A percentile compares a stretch with the other conserved stretches of the same genome.
Evolutionary conservation across 2,113 vertebrate genomes (phyloP).

Genomic region (Megaceryle maxima): DNA sequence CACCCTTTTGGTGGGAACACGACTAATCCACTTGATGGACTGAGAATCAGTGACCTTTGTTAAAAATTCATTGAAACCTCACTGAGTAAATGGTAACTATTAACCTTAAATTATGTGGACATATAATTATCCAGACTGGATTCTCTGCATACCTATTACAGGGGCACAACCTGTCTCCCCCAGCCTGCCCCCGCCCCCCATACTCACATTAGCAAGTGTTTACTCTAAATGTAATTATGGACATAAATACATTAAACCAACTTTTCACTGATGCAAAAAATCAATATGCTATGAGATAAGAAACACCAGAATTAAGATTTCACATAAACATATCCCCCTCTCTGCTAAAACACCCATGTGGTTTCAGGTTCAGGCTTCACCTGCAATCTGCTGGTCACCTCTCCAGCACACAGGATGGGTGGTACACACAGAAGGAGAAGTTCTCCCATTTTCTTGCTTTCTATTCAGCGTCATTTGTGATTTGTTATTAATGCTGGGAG

Average conservation of each 20-base stretch:
- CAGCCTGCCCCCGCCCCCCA: accelerated
- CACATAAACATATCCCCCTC: not conserved
- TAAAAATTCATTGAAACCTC: conserved; percentile 39
- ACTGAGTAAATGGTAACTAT: not conserved
- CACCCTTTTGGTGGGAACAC: not conserved
- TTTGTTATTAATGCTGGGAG: not conserved
- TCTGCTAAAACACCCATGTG: not conserved
- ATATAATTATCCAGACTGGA: not conserved
- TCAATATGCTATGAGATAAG: not conserved
- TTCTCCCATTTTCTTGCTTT: not conserved
- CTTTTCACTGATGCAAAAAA: not conserved
- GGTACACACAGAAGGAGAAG: not conserved
- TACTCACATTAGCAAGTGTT: not conserved
- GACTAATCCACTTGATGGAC: not conserved
- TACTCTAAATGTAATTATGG: not conserved
- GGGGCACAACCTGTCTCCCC: not conserved
- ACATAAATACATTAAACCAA: not conserved
- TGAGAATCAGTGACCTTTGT: not conserved
- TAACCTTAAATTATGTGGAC: conserved; percentile 3
- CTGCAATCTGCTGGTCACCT: accelerated
- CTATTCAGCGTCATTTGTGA: not conserved
- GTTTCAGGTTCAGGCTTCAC: not conserved
- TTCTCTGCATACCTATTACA: not conserved
- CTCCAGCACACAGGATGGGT: not conserved
- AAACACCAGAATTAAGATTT: not conserved